Conservation (phyloP, 2,888 invertebrate species). For the Mayetiola destructor region DNA sequence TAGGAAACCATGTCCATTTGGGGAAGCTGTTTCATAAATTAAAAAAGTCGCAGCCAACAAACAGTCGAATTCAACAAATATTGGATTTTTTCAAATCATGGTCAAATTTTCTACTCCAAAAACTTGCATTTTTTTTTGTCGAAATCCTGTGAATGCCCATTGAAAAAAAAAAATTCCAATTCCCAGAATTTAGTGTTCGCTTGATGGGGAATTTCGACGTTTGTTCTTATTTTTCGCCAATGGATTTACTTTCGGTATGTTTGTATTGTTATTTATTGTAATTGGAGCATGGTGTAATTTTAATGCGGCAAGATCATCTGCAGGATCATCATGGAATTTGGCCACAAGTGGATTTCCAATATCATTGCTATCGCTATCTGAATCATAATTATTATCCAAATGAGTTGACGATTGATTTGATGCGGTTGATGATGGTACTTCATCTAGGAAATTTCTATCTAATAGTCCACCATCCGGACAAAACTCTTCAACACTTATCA, state of each 20-base stretch:
- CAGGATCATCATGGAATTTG: constrained; percentile 62
- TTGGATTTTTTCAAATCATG: too few relatives aligned
- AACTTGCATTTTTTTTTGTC: too few relatives aligned
- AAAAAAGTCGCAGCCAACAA: too few relatives aligned
- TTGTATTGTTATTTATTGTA: constrained; percentile 24
- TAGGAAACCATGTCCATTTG: too few relatives aligned
- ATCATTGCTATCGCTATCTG: constrained; percentile 48
- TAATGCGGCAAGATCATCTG: neutral
- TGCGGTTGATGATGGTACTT: constrained; percentile 32
- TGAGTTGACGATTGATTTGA: constrained; percentile 24
- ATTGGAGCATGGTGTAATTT: constrained; percentile 18
- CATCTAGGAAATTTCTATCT: constrained; percentile 63
- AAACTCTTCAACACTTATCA: constrained; percentile 53
- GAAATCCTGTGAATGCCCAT: too few relatives aligned
- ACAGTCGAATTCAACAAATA: too few relatives aligned
- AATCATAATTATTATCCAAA: constrained; percentile 22
- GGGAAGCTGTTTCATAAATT: too few relatives aligned
- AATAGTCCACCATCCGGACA: constrained; percentile 57
- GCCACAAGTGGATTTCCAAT: constrained; percentile 66
- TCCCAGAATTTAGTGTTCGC: too few relatives aligned
- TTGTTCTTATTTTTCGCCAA: constrained; percentile 16
- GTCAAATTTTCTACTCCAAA: too few relatives aligned
- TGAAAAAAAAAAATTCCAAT: too few relatives aligned
- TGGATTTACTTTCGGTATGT: constrained; percentile 22
- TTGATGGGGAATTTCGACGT: too few relatives aligned